A percentile compares a stretch with the other conserved stretches of the same genome.
These are phyloP conservation scores for Oceanites oceanicus DNA, from an alignment of 2,113 vertebrate genomes.

Conservation along the genomic window DNA sequence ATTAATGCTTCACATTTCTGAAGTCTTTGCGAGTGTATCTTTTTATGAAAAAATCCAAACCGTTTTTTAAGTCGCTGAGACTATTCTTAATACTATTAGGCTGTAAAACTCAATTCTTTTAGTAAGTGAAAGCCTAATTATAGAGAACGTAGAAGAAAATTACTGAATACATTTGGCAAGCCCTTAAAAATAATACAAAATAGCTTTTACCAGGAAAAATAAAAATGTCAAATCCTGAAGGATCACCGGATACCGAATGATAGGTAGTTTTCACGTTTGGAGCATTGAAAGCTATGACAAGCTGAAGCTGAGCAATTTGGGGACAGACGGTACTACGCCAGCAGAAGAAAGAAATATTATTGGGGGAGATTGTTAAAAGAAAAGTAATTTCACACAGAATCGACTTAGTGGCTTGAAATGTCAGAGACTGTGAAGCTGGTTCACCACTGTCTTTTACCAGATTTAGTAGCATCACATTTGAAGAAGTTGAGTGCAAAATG, in stretches of 20 bases:
- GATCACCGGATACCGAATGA: background rate
- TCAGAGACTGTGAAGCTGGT: background rate
- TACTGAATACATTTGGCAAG: background rate
- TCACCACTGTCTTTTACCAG: background rate
- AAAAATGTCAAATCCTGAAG: background rate
- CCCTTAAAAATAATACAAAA: background rate
- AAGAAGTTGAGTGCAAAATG: background rate
- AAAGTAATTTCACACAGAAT: background rate
- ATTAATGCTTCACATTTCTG: background rate
- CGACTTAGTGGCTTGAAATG: background rate
- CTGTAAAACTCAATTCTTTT: background rate
- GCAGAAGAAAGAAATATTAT: background rate
- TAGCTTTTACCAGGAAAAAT: background rate
- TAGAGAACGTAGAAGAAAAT: background rate
- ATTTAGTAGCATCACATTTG: background rate
- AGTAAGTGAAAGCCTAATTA: background rate
- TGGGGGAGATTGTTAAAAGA: background rate
- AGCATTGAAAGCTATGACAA: background rate
- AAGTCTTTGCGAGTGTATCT: rapidly evolving
- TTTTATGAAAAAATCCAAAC: background rate
- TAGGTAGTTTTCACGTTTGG: background rate
- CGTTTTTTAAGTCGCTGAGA: background rate
- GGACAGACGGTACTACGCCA: background rate
- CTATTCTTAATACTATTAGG: background rate
- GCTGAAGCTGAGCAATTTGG: background rate